These are phyloP conservation scores for Tetrapedia diversipes DNA, from an alignment of 2,888 invertebrate genomes.

Conservation along the genomic window DNA sequence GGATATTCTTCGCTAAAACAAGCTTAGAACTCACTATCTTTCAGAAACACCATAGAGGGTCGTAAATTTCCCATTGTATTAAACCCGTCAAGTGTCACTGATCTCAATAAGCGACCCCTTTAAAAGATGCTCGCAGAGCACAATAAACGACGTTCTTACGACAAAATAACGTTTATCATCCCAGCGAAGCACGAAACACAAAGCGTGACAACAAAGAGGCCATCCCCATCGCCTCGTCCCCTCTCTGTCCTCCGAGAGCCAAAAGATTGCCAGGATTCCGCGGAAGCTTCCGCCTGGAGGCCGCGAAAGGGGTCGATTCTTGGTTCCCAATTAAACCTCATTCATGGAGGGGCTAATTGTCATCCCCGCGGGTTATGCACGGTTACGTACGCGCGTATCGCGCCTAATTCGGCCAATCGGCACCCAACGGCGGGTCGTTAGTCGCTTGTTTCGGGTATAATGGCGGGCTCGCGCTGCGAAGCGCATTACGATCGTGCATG, in stretches of 20 bases:
- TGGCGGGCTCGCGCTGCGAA: constrained; percentile 68
- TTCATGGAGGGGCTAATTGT: constrained; percentile 80
- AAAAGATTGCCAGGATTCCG: constrained; percentile 72
- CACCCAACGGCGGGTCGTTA: constrained; percentile 78
- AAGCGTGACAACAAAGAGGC: constrained; percentile 27
- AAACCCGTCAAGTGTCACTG: neutral
- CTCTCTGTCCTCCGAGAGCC: constrained; percentile 74
- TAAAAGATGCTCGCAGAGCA: neutral
- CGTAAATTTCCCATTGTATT: no score
- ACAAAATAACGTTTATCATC: constrained; percentile 9
- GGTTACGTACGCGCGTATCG: constrained; percentile 69
- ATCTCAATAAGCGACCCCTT: neutral
- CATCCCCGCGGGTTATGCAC: constrained; percentile 72
- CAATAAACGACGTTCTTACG: neutral
- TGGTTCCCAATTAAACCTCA: constrained; percentile 79
- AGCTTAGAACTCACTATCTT: no score
- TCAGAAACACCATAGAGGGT: no score
- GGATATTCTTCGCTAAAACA: no score
- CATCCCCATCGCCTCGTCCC: constrained; percentile 47
- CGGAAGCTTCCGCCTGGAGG: constrained; percentile 69
- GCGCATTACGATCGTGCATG: constrained; percentile 67
- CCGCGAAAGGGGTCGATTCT: constrained; percentile 64
- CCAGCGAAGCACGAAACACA: constrained; percentile 1
- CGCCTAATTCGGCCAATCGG: constrained; percentile 77
- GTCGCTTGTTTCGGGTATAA: constrained; percentile 79